A percentile compares a stretch with the other conserved stretches of the same genome.
Conservation (phyloP, 2,888 invertebrate genomes). For the Lasioglossum figueresi region DNA sequence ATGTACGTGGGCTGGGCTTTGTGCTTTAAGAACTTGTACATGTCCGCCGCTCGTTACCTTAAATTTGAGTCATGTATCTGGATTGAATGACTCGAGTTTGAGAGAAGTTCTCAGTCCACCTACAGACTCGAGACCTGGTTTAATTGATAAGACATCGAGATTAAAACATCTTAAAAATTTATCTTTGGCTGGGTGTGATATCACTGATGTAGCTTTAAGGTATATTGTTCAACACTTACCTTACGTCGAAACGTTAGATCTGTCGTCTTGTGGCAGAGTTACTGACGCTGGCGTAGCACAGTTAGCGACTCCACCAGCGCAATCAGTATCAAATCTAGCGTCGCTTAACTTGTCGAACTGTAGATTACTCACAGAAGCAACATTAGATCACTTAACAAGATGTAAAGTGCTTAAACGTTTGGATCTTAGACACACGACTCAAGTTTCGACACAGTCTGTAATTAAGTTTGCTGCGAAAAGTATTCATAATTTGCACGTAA, state of each 20-base stretch:
- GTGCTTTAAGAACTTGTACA: conserved; percentile 91
- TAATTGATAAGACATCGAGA: conserved; percentile 90
- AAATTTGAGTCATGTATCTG: conserved; percentile 94
- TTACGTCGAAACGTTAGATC: conserved; percentile 90
- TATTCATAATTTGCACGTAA: conserved; percentile 91
- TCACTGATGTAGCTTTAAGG: conserved; percentile 94
- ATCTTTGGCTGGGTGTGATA: conserved; percentile 93
- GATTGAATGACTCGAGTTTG: conserved; percentile 93
- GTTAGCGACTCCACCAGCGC: conserved; percentile 90
- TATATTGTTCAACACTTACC: conserved; percentile 92
- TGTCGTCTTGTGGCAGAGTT: conserved; percentile 94
- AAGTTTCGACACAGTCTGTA: conserved; percentile 92
- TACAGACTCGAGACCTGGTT: conserved; percentile 92
- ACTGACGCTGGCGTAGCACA: conserved; percentile 96
- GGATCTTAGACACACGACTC: conserved; percentile 92
- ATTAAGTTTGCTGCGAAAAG: conserved; percentile 93
- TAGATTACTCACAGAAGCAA: conserved; percentile 91
- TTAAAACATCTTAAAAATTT: conserved; percentile 91
- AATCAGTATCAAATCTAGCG: conserved; percentile 87
- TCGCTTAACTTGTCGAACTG: conserved; percentile 93
- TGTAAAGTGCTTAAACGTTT: conserved; percentile 90
- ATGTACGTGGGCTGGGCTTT: conserved; percentile 90
- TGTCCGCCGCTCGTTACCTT: conserved; percentile 92
- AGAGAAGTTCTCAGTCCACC: conserved; percentile 94
- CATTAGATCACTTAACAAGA: conserved; percentile 91